Evolutionary conservation across 2,797 vertebrate species (phyloP).

Genomic region (Rhadinocentrus ornatus): DNA sequence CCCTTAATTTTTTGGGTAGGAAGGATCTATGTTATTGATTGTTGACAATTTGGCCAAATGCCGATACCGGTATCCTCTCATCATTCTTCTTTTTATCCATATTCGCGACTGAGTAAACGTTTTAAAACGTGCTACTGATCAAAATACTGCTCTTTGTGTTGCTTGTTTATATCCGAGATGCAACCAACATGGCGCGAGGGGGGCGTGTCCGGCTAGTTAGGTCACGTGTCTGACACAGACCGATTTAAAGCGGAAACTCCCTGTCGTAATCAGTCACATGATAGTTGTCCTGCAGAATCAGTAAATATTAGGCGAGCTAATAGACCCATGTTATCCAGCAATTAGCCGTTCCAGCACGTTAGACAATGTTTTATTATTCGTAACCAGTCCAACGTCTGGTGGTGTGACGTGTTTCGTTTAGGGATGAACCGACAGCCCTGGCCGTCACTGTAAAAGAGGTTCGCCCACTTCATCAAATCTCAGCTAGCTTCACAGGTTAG

Average conservation of each 20-base stretch:
- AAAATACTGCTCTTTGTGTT: too few species aligned
- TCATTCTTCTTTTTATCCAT: too few species aligned
- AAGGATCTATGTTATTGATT: too few species aligned
- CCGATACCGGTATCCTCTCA: too few species aligned
- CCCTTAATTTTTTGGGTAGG: too few species aligned
- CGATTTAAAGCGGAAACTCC: slow-evolving; percentile 41
- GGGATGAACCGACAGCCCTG: slow-evolving; percentile 26
- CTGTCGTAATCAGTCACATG: slow-evolving; percentile 55
- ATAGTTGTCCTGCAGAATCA: slow-evolving; percentile 46
- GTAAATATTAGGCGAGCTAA: slow-evolving; percentile 66
- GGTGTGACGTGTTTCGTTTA: not conserved
- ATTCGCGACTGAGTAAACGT: too few species aligned
- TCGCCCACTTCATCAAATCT: slow-evolving; percentile 11
- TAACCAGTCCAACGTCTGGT: not conserved
- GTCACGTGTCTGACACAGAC: too few species aligned
- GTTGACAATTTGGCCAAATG: too few species aligned
- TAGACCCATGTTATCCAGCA: slow-evolving; percentile 21
- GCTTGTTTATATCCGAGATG: too few species aligned
- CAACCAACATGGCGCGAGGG: too few species aligned
- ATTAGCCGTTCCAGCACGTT: not conserved
- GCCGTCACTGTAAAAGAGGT: slow-evolving; percentile 10
- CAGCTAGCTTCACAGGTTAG: slow-evolving; percentile 49
- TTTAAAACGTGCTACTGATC: too few species aligned
- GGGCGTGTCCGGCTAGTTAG: too few species aligned
- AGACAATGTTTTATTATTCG: slow-evolving; percentile 40